A percentile compares a stretch with the other conserved stretches of the same genome.
phyloP scores from a whole-genome alignment of 1,140 invertebrate species.

The Tetraneura akinire region DNA sequence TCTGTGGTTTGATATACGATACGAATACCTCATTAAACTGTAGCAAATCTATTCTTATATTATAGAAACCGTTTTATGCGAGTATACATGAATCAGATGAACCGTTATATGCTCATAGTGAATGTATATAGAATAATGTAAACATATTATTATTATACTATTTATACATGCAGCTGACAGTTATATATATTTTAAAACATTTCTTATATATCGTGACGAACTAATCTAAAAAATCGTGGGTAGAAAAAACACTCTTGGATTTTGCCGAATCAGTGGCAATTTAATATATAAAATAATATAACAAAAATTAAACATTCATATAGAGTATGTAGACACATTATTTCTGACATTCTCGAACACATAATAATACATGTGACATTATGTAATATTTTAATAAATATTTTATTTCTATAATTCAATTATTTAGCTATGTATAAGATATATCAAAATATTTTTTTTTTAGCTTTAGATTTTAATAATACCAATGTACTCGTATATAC shows the following conservation, averaged over 20 bases:
- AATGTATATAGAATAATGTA: conserved; percentile 36
- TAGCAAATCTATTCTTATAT: conserved; percentile 16
- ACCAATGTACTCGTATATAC: no score
- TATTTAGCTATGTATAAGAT: background rate
- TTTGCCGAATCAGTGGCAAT: background rate
- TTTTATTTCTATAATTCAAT: background rate
- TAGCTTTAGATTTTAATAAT: no score
- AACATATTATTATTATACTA: conserved; percentile 21
- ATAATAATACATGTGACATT: background rate
- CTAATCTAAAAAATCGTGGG: conserved; percentile 2
- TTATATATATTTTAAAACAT: background rate
- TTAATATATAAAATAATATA: background rate
- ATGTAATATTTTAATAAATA: background rate
- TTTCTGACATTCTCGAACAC: background rate
- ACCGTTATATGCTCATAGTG: conserved; percentile 32
- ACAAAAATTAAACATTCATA: no score
- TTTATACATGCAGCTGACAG: conserved; percentile 2
- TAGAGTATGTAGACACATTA: background rate
- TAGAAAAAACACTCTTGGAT: background rate
- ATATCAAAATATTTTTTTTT: no score
- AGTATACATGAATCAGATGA: background rate
- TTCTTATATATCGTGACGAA: conserved; percentile 11
- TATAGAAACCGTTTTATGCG: background rate
- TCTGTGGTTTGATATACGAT: background rate
- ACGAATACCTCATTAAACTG: conserved; percentile 26